These are phyloP conservation scores for Aurelia aurita DNA, from an alignment of 30 jellyfish, hydroid and myxozoan species.

Conservation along the genomic window DNA sequence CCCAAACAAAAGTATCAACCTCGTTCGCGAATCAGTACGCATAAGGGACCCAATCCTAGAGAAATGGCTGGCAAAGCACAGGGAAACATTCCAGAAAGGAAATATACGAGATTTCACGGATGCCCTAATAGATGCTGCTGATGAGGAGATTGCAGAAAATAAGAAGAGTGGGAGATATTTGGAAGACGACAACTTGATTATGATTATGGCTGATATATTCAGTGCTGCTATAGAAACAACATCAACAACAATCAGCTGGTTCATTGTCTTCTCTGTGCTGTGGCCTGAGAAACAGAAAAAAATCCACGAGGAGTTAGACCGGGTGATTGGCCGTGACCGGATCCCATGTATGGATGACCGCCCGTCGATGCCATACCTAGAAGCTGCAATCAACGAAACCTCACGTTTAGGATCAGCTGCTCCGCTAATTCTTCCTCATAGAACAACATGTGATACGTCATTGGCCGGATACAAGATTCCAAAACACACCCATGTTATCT, in stretches of 20 bases:
- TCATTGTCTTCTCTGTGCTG: too few relatives aligned
- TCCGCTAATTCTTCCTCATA: too few relatives aligned
- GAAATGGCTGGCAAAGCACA: conserved; percentile 38
- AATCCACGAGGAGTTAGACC: too few relatives aligned
- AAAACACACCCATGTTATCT: conserved; percentile 61
- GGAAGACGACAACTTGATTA: conserved; percentile 9
- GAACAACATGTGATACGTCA: conserved; percentile 70
- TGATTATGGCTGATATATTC: conserved; percentile 52
- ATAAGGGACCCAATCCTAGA: conserved; percentile 53
- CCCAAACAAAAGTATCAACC: conserved; percentile 24
- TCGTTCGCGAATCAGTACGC: conserved; percentile 12
- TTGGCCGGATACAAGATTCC: conserved; percentile 60
- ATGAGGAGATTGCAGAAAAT: conserved; percentile 39
- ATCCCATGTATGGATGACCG: conserved; percentile 44
- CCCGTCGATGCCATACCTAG: conserved; percentile 37
- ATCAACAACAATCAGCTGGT: conserved; percentile 32
- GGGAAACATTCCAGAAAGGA: conserved; percentile 43
- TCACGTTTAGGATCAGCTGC: conserved; percentile 57
- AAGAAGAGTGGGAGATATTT: background rate
- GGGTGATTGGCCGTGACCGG: conserved; percentile 48
- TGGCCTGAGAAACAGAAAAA: too few relatives aligned
- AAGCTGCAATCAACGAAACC: conserved; percentile 63
- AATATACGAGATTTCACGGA: too few relatives aligned
- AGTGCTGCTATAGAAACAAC: conserved; percentile 70
- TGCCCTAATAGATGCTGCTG: conserved; percentile 37